Evolutionary conservation across 2,888 invertebrate species (phyloP).

Genomic region (Xestia rhomboidea): DNA sequence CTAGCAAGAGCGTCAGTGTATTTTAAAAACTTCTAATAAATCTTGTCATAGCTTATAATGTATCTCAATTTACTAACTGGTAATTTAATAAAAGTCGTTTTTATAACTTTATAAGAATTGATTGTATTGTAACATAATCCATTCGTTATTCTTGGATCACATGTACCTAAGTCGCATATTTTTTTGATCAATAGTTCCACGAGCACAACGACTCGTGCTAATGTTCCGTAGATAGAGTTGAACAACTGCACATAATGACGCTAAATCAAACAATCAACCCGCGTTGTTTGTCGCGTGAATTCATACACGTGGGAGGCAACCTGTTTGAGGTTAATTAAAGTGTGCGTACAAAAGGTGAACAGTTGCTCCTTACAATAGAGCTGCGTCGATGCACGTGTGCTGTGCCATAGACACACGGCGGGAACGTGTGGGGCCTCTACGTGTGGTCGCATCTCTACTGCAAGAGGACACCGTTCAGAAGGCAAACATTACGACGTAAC

Average conservation of each 20-base stretch:
- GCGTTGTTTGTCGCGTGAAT: conserved; percentile 25
- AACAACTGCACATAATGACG: conserved; percentile 15
- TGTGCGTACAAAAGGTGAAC: conserved; percentile 45
- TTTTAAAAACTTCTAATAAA: conserved; percentile 5
- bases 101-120: background rate
- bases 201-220: conserved; percentile 1
- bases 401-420: conserved; percentile 36
- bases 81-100: background rate
- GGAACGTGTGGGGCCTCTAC: conserved; percentile 60
- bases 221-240: conserved; percentile 5
- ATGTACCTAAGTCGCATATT: background rate
- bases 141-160: background rate
- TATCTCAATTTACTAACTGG: background rate
- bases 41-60: conserved; percentile 20
- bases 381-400: conserved; percentile 46
- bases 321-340: conserved; percentile 27
- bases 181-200: conserved; percentile 2
- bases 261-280: conserved; percentile 35
- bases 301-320: conserved; percentile 3
- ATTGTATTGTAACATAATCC: background rate
- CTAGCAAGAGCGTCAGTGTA: background rate
- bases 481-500: background rate
- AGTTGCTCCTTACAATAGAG: conserved; percentile 30
- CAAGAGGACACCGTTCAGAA: conserved; percentile 20
- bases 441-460: conserved; percentile 53